Base-by-base conservation (phyloP, 1,140 invertebrate species). In the Catajapyx aquilonaris region DNA sequence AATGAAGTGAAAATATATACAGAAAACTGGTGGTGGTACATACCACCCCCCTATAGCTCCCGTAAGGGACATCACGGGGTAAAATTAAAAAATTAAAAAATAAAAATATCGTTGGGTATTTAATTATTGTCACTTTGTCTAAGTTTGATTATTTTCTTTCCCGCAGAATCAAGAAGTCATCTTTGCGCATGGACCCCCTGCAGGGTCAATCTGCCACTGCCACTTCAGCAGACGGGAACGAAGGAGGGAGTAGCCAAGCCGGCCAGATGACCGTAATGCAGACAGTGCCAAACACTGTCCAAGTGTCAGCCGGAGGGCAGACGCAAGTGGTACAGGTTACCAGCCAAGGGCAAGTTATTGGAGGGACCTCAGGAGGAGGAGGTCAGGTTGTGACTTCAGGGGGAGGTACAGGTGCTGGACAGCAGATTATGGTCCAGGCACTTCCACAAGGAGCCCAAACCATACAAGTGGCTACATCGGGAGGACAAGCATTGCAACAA, bases 391-490 rank as follows among this genome's bases (percentile, higher is more conserved):
- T 54, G 7, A 46, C 50, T 35, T n/a, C n/a, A n/a, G n/a, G n/a
- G n/a, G n/a, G n/a, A n/a, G 43, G 49, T 35, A 38, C 44, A 25
- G 40, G 44, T 40, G 7, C 23, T 9, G 57, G 56, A 7, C 56
- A 59, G 41, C 52, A 56, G 37, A 51, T 58, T 9, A 48, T 59
- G 51, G 41, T 60, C 3, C 57, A 59, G 45, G 48, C 50, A 17
- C 41, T 60, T 13, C 52, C 48, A 5, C 38, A 40, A 15, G 52
- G 53, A 39, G 61, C 64, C 4, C 69, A 72, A 46, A 54, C 65
- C 1, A 69, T 74, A 40, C 71, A 74, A 55, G 62, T 73, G 10
- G 63, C 68, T 20, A 59, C 60, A n/a, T 61, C 67, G 5, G 61
- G 63, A 39, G 61, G 52, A 10, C 61, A 64, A 39, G 60, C 56